Conservation (phyloP, 2,888 invertebrate genomes). For the Nesidiocoris tenuis region DNA sequence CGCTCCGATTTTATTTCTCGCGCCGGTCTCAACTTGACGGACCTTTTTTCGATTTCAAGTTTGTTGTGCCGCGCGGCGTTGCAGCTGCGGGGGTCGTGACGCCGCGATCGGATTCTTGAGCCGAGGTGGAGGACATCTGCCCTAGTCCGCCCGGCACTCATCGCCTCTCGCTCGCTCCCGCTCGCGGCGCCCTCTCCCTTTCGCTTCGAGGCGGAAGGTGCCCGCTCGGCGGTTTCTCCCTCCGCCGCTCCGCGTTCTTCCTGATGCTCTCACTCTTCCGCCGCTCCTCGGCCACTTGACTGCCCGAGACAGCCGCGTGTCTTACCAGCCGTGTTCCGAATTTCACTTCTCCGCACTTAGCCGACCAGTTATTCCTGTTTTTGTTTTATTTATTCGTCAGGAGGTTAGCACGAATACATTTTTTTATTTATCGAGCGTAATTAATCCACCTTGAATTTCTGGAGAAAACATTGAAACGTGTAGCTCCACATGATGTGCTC, state of each 20-base stretch:
- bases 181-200: not conserved
- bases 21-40: too few species aligned
- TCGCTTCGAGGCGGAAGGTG: not conserved
- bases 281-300: not conserved
- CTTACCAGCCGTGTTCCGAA: not conserved
- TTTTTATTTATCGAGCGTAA: too few species aligned
- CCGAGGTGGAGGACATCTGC: conserved; percentile 39
- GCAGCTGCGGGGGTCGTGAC: conserved; percentile 30
- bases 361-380: not conserved
- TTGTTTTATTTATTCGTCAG: not conserved
- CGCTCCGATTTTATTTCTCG: too few species aligned
- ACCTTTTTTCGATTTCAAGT: not conserved
- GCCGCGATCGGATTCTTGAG: conserved; percentile 33
- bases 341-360: not conserved
- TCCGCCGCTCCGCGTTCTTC: not conserved
- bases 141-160: conserved; percentile 15
- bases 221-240: not conserved
- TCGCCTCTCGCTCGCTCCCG: not conserved
- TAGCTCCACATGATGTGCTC: too few species aligned
- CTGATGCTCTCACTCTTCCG: not conserved
- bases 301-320: not conserved
- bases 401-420: too few species aligned
- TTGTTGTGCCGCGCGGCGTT: conserved; percentile 17
- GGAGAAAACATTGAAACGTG: too few species aligned
- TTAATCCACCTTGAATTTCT: too few species aligned